phyloP scores from a whole-genome alignment of 2,113 vertebrate species.

The Gopherus flavomarginatus region DNA sequence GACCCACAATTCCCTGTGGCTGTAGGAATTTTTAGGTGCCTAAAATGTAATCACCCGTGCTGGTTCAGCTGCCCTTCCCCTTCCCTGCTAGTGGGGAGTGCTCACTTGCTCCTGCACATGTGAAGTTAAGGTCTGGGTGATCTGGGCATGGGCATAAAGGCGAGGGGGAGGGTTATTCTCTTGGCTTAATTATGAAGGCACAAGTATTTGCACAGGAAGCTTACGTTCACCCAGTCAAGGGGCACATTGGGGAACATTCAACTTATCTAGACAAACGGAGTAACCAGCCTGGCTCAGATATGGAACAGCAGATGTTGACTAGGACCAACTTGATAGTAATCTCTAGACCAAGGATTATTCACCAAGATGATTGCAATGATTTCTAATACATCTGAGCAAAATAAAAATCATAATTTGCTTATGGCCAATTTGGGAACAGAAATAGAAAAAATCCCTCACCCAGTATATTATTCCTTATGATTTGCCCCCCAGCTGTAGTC shows the following conservation, averaged over 20 bases:
- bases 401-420: accelerated
- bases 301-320: neutral
- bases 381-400: accelerated
- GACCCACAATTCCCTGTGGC: neutral
- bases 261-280: neutral
- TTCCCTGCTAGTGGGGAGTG: too few relatives aligned
- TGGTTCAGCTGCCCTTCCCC: neutral
- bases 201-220: neutral
- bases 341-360: accelerated
- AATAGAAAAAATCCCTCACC: neutral
- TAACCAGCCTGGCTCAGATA: neutral
- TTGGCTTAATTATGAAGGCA: neutral
- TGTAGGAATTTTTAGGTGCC: neutral
- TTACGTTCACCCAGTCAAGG: neutral
- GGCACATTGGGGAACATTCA: neutral
- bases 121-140: neutral
- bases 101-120: too few relatives aligned
- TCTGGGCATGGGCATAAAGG: too few relatives aligned
- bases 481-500: too few relatives aligned
- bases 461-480: neutral
- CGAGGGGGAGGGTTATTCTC: neutral
- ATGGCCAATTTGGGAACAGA: neutral
- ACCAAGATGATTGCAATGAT: accelerated
- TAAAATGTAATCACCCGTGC: neutral
- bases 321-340: accelerated